Evolutionary conservation across 2,113 vertebrate genomes (phyloP), one percentile per base, ranked within the genome.

Genomic region (Mormoops blainvillei): DNA sequence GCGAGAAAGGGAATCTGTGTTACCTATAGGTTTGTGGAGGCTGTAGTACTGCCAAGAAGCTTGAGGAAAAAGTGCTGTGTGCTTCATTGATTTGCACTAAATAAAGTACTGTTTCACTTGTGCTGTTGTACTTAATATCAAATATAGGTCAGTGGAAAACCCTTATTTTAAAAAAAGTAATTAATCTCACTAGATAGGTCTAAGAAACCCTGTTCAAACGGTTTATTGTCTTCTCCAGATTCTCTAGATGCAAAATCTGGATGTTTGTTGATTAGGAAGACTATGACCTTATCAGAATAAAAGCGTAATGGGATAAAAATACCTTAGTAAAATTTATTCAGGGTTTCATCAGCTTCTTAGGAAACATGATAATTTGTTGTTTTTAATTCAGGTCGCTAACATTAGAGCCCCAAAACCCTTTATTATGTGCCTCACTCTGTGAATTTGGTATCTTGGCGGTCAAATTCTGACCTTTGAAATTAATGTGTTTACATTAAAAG

Each of bases 141-240:
- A 54, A 89, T 80, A 26, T 12, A 93, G 19, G 48, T 94, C 77
- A 89, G 0, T 65, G 54, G 70, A 48, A 88, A 93, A 33, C 9
- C 13, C 20, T 76, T 45, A 74, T 86, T 78, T 95, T 68, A 4
- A 73, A 74, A 67, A 80, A 68, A 15, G 19, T 77, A 58, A 74
- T 96, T 95, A 78, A 89, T 94, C 65, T 96, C 65, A 85, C 58
- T 95, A 77, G 65, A 19, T 58, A 89, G 45, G 26, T 67, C 28
- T 92, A 19, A 90, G 45, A 92, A 96, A 38, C 22, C 38, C 26
- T 58, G 10, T 92, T 28, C 36, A 56, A 77, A 81, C 15, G 77
- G n/a, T 61, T 91, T 50, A 56, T 70, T 73, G n/a, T 96, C 76
- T 15, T 38, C 81, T 33, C 52, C 83, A 19, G 87, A 80, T 89